Percentiles rank a stretch among this genome's conserved stretches.
Conservation (phyloP, 2,113 vertebrate genomes). For the Osmerus mordax region DNA sequence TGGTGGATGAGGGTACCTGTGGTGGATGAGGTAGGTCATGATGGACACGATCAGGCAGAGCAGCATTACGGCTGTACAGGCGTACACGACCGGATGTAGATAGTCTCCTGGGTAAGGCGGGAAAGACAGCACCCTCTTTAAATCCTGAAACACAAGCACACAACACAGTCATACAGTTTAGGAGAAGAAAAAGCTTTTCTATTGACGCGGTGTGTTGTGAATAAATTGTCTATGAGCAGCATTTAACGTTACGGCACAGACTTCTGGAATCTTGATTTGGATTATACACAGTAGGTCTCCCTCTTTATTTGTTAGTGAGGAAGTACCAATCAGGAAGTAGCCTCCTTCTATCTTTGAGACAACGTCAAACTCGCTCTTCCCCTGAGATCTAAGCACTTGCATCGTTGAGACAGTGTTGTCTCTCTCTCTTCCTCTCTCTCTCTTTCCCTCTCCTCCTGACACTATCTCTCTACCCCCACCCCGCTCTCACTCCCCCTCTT, state of each 20-base stretch:
- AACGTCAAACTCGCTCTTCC: background rate
- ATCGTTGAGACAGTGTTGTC: background rate
- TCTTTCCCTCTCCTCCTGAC: background rate
- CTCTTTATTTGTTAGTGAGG: no score
- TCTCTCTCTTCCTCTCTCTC: background rate
- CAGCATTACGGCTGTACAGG: constrained; percentile 94
- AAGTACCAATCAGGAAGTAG: background rate
- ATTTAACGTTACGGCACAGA: no score
- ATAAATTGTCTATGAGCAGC: no score
- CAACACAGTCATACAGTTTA: background rate
- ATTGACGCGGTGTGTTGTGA: no score
- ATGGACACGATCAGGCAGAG: constrained; percentile 89
- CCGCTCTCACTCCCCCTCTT: background rate
- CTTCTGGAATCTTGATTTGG: no score
- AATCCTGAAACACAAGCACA: constrained; percentile 75
- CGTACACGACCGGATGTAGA: constrained; percentile 97
- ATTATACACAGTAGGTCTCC: no score
- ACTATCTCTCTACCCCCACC: no score
- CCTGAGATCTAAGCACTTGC: background rate
- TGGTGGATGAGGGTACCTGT: no score
- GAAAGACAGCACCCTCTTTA: constrained; percentile 89
- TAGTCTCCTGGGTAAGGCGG: constrained; percentile 91
- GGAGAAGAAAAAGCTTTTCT: background rate
- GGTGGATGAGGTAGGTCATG: constrained; percentile 84
- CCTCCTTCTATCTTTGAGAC: background rate